These are phyloP conservation scores for Caenorhabditis doughertyi DNA, from an alignment of 2,888 invertebrate species.

Conservation along the genomic window DNA sequence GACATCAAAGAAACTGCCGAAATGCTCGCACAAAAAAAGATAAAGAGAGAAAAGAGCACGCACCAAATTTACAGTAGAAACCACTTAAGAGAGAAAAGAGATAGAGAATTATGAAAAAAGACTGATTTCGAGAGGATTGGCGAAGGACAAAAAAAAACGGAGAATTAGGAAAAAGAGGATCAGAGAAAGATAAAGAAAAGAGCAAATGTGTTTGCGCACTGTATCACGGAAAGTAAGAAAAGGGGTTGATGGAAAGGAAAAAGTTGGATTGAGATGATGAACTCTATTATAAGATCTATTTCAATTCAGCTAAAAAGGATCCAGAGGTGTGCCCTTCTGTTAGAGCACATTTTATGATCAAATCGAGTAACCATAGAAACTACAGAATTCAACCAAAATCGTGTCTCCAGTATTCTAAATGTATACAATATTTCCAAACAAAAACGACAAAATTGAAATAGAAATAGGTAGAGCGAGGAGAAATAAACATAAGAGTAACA, in stretches of 20 bases:
- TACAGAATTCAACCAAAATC: not conserved
- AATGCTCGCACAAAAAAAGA: slow-evolving; percentile 9
- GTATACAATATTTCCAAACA: slow-evolving; percentile 2
- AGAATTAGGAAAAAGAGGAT: not conserved
- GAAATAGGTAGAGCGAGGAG: slow-evolving; percentile 54
- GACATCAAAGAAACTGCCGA: slow-evolving; percentile 36
- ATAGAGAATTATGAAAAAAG: not conserved
- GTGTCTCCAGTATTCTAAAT: too few species aligned
- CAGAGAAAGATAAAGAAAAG: slow-evolving; percentile 19
- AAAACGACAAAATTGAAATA: not conserved
- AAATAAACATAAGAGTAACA: slow-evolving; percentile 26
- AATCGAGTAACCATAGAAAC: too few species aligned
- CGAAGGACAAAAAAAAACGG: slow-evolving; percentile 13
- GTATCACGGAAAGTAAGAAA: slow-evolving; percentile 18
- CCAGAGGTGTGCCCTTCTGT: too few species aligned
- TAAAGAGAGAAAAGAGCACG: not conserved
- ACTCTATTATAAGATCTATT: not conserved
- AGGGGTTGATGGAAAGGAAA: not conserved
- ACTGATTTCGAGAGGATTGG: slow-evolving; percentile 28
- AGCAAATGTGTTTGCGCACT: slow-evolving; percentile 32
- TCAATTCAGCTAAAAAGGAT: too few species aligned
- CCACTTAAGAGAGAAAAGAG: slow-evolving; percentile 17
- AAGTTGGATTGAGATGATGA: not conserved
- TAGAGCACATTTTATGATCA: too few species aligned
- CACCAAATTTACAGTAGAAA: slow-evolving; percentile 42